Percentiles rank a stretch among this genome's conserved stretches.
Conservation (phyloP, 1,140 invertebrate species). For the Trichomalopsis sarcophagae region DNA sequence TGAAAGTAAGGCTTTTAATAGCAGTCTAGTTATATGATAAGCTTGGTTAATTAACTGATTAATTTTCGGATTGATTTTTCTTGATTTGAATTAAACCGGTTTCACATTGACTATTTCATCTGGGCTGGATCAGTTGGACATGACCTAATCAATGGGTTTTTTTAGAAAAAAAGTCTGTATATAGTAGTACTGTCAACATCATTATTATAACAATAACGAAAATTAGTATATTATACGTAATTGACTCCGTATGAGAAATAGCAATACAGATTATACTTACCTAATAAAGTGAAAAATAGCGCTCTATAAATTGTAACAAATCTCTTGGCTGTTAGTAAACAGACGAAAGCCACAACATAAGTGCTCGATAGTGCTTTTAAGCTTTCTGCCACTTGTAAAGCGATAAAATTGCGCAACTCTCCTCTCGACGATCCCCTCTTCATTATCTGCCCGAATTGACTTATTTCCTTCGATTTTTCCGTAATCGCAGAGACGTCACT, state of each 20-base stretch:
- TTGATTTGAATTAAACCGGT: background rate
- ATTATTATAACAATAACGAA: too few species aligned
- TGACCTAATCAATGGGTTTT: background rate
- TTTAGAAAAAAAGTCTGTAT: background rate
- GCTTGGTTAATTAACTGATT: too few species aligned
- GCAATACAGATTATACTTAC: too few species aligned
- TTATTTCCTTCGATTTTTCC: slow-evolving; percentile 12
- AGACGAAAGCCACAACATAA: background rate
- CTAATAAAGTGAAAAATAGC: too few species aligned
- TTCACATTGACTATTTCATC: background rate
- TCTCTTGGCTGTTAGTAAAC: background rate
- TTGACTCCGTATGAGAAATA: too few species aligned
- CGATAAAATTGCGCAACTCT: slow-evolving; percentile 9
- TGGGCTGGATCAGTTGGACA: background rate
- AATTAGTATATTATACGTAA: too few species aligned
- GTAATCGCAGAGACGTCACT: slow-evolving; percentile 9
- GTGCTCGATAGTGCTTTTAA: background rate
- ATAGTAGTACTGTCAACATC: background rate
- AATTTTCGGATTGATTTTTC: too few species aligned
- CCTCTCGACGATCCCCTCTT: background rate
- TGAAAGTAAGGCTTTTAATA: too few species aligned
- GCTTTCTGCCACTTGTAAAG: background rate
- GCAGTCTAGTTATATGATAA: too few species aligned
- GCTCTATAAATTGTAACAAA: background rate
- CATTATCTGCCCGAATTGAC: background rate